Base-by-base conservation (phyloP, 2,113 vertebrate genomes). In the Laticauda laticaudata region DNA sequence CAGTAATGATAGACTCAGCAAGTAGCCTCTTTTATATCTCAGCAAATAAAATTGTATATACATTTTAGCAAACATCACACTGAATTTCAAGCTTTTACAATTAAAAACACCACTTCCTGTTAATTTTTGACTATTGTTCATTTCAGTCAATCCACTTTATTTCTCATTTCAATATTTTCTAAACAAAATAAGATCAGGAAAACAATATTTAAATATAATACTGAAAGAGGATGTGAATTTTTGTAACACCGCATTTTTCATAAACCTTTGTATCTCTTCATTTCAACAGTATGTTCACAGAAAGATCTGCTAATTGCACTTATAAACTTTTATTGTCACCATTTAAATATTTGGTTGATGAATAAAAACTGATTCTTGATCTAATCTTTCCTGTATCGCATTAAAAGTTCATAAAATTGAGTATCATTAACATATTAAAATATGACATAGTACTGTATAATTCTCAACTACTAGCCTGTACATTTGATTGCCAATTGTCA, bases 291-390 rank as follows among this genome's bases (percentile, higher is more conserved):
- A 91, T 91, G 7, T 24, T 6, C 55, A 11, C 4, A 11, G 14
- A 91, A 48, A 91, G 34, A 93, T 53, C 45, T 94, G 43, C 85
- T 91, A 0, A 64, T 92, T 88, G 45, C 51, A 39, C 20, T 85
- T 26, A 75, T 5, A 90, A 89, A 57, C 5, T 23, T 64, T 69
- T 81, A 90, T 94, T 59, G 93, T 87, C 86, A 45, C 4, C 90
- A 59, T 23, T 45, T 12, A 34, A 45, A 95, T 95, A 89, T 45
- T n/a, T 56, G 5, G 91, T 91, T 8, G 59, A 87, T 94, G 59
- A 57, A 59, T 93, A 81, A 81, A 92, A 93, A 95, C 95, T 64
- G 95, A 94, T 92, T 90, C 39, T 54, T 96, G 8, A 92, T 54
- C 69, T 92, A 95, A 20, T 69, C 24, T 51, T 69, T 75, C 53